Evolutionary conservation across 2,888 invertebrate species (phyloP).

Genomic region (Scaptomyza tumidula): DNA sequence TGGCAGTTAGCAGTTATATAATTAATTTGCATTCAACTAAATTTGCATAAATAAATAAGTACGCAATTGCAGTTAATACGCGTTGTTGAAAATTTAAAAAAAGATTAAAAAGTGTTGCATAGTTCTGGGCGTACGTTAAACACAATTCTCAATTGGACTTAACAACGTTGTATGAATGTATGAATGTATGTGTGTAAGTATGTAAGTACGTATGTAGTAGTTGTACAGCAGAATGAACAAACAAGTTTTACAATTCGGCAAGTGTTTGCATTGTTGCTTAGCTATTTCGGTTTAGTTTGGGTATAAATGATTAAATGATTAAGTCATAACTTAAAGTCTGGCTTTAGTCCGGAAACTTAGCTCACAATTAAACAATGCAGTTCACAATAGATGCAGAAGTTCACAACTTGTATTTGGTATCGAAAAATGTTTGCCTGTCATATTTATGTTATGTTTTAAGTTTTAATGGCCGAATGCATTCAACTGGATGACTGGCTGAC

Average conservation of each 20-base stretch:
- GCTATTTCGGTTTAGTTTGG: constrained; percentile 57
- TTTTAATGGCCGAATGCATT: constrained; percentile 39
- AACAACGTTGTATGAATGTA: constrained; percentile 19
- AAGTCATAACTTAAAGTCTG: constrained; percentile 59
- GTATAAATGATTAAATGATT: constrained; percentile 77
- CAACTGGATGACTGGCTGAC: constrained; percentile 48
- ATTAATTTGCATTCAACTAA: constrained; percentile 80
- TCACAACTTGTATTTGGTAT: constrained; percentile 39
- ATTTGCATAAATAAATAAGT: constrained; percentile 80
- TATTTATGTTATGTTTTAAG: constrained; percentile 30
- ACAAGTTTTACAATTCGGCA: constrained; percentile 38
- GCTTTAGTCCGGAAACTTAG: constrained; percentile 63
- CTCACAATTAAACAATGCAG: constrained; percentile 76
- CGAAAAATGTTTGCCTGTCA: constrained; percentile 37
- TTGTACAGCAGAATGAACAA: constrained; percentile 31
- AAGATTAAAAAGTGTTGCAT: constrained; percentile 33
- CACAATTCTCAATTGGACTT: constrained; percentile 42
- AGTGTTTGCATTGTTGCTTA: constrained; percentile 26
- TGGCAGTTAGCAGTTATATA: constrained; percentile 67
- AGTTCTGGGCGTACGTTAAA: constrained; percentile 28
- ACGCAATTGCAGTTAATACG: constrained; percentile 46
- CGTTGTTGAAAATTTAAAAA: constrained; percentile 32
- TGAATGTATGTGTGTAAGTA: constrained; percentile 1
- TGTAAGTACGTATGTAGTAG: background rate
- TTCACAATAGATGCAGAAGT: constrained; percentile 55